A percentile compares a stretch with the other conserved stretches of the same genome.
phyloP scores from a whole-genome alignment of 2,888 invertebrate species.

The Melipona beecheii region DNA sequence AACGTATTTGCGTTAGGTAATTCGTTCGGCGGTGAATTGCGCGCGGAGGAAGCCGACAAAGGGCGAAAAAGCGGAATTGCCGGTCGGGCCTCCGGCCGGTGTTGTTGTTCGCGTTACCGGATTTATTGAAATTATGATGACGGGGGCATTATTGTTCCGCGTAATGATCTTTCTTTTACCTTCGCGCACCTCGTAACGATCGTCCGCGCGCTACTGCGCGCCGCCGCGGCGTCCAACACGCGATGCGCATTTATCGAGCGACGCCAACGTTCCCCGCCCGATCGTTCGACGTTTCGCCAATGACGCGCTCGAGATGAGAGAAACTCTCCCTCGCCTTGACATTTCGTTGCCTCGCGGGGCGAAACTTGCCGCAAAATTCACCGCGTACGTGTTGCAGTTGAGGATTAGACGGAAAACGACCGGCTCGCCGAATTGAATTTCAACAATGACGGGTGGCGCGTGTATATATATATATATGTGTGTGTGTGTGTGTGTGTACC shows the following conservation, averaged over 20 bases:
- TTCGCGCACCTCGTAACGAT: conserved; percentile 16
- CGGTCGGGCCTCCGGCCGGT: background rate
- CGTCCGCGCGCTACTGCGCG: background rate
- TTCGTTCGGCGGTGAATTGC: conserved; percentile 52
- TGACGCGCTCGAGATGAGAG: no score
- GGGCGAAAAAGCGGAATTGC: conserved; percentile 42
- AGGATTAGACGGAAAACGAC: conserved; percentile 8
- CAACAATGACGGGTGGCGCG: conserved; percentile 52
- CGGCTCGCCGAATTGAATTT: conserved; percentile 61
- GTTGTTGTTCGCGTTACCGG: conserved; percentile 38
- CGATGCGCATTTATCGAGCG: conserved; percentile 19
- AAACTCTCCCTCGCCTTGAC: no score
- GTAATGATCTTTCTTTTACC: conserved; percentile 53
- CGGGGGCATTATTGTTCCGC: conserved; percentile 49
- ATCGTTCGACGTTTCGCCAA: no score
- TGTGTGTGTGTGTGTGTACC: background rate
- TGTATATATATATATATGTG: background rate
- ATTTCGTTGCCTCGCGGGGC: no score
- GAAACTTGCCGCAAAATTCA: no score
- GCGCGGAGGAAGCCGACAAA: conserved; percentile 44
- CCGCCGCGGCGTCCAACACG: background rate
- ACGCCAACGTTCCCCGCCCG: background rate
- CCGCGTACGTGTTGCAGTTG: no score
- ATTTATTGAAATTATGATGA: conserved; percentile 59
- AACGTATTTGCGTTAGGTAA: conserved; percentile 57